Evolutionary conservation across 2,113 vertebrate species (phyloP).

Genomic region (Nothoprocta pentlandii): DNA sequence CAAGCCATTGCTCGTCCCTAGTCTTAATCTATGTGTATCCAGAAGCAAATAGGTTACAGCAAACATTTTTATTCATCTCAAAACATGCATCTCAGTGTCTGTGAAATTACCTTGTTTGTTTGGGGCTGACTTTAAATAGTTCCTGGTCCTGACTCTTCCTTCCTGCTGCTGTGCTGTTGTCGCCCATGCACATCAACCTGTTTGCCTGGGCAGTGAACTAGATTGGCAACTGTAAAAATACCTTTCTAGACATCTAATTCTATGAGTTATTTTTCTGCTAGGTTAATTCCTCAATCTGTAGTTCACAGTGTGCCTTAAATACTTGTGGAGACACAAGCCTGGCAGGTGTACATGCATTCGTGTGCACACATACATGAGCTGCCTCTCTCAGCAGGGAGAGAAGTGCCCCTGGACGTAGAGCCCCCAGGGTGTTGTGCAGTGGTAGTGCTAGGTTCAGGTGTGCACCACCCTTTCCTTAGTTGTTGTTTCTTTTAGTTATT

Average conservation of each 20-base stretch:
- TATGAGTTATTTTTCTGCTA: neutral
- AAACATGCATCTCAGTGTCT: neutral
- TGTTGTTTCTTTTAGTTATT: neutral
- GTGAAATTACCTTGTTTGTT: neutral
- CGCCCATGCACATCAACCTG: neutral
- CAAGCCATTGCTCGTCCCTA: neutral
- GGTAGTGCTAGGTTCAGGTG: neutral
- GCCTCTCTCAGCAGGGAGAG: neutral
- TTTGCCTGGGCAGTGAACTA: neutral
- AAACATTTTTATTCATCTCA: neutral
- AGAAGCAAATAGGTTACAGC: neutral
- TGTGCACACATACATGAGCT: neutral
- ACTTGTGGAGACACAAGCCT: fast-evolving
- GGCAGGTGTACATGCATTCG: neutral
- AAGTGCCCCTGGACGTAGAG: neutral
- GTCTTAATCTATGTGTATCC: neutral
- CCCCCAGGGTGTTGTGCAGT: fast-evolving
- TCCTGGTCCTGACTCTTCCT: neutral
- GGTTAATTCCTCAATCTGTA: neutral
- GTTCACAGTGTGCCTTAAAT: neutral
- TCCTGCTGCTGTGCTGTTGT: neutral
- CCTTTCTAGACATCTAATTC: neutral
- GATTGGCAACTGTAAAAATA: neutral
- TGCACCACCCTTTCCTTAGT: neutral
- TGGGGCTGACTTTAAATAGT: neutral